Base-by-base conservation (phyloP, 2,113 vertebrate genomes). In the Jacana jacana region DNA sequence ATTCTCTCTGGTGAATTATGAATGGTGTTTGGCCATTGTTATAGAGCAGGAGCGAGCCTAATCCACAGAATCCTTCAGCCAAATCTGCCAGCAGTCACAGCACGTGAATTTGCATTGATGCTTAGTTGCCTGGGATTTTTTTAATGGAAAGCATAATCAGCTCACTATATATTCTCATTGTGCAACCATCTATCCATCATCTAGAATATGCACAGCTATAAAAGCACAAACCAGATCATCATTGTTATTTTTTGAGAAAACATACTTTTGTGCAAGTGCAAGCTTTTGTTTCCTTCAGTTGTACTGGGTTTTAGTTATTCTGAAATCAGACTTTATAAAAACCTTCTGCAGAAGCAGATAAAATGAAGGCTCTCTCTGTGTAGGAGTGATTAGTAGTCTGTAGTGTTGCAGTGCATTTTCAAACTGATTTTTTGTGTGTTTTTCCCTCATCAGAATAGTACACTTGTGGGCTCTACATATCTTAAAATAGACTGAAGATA, bases 341-440 rank as follows among this genome's bases (percentile, higher is more conserved):
- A 81, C 91, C 51, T 96, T 90, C 96, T 91, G 90, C 61, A 82
- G 93, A 83, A 90, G 48, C 86, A 96, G 95, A 95, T 97, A 95
- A 89, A 97, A 84, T 86, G 97, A 97, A 89, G 65, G 91, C 91
- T 37, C 66, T 89, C 57, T 97, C 86, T 93, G 96, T 96, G 97
- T 98, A 96, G 98, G 98, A 97, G 97, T 97, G 94, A 97, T 97
- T 98, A 97, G 95, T 94, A 97, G 96, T 95, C 97, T 93, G 96
- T 95, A 95, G 96, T 95, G 94, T 97, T 42, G 39, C 96, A 91
- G 96, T 95, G 92, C 97, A 94, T 96, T 97, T 97, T 97, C 97
- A 95, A 95, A 91, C 97, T 94, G 97, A 96, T 96, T 98, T 98
- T 97, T 89, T 93, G 95, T 97, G 94, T 97, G 93, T 94, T 96